These are phyloP conservation scores for Drosophila diplacantha DNA, from an alignment of 2,888 invertebrate genomes.

Conservation along the genomic window DNA sequence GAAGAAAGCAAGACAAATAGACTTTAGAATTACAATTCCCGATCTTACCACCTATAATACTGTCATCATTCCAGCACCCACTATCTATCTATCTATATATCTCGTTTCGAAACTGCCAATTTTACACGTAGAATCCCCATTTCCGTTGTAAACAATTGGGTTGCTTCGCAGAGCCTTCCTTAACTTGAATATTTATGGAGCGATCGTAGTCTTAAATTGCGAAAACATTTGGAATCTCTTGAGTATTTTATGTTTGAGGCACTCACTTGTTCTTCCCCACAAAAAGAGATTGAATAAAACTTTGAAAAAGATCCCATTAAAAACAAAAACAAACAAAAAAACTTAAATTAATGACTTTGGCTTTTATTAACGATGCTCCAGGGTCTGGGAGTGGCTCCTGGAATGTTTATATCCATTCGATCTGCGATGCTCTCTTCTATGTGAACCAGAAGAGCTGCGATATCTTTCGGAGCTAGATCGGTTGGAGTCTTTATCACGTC, in stretches of 20 bases:
- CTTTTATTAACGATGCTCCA: conserved; percentile 26
- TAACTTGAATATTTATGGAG: conserved; percentile 53
- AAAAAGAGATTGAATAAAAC: conserved; percentile 67
- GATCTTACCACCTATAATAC: conserved; percentile 59
- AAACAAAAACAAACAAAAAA: conserved; percentile 25
- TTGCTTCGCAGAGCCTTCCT: conserved; percentile 22
- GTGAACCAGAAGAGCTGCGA: conserved; percentile 4
- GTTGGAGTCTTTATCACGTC: not conserved
- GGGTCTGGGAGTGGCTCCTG: conserved; percentile 16
- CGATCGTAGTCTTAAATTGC: conserved; percentile 23
- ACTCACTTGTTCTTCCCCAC: conserved; percentile 46
- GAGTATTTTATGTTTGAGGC: conserved; percentile 46
- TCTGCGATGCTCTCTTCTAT: not conserved
- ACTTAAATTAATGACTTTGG: conserved; percentile 25
- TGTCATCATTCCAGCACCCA: conserved; percentile 31
- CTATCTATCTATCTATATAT: conserved; percentile 29
- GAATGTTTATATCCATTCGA: conserved; percentile 1
- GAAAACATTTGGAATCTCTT: conserved; percentile 52
- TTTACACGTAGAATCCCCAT: conserved; percentile 35
- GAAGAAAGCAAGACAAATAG: conserved; percentile 74
- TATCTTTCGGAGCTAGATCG: not conserved
- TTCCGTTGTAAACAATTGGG: conserved; percentile 34
- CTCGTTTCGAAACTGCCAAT: conserved; percentile 63
- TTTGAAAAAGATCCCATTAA: conserved; percentile 66
- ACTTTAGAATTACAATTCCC: conserved; percentile 76